These are phyloP conservation scores for Bruchidius siliquastri DNA, from an alignment of 2,888 invertebrate genomes.

Conservation along the genomic window DNA sequence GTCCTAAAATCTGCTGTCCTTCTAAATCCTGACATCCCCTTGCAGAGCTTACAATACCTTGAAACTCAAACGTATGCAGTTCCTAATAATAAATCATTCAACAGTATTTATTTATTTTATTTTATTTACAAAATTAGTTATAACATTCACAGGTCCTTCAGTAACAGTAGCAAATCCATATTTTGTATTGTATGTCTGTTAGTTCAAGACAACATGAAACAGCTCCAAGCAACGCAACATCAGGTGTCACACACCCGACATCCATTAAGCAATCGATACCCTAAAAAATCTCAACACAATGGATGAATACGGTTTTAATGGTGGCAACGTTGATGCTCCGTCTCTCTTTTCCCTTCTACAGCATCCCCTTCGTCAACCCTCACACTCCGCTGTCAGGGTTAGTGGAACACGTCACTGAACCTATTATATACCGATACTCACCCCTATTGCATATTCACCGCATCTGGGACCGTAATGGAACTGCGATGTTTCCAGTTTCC, in stretches of 20 bases:
- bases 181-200: no score
- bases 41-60: no score
- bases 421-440: slow-evolving; percentile 47
- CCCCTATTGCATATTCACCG: slow-evolving; percentile 34
- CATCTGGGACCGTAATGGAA: slow-evolving; percentile 44
- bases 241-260: not conserved
- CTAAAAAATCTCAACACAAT: not conserved
- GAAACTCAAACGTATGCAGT: no score
- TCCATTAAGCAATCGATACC: not conserved
- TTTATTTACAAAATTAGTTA: no score
- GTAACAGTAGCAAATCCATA: no score
- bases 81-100: no score
- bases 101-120: no score
- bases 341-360: slow-evolving; percentile 24
- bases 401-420: slow-evolving; percentile 52
- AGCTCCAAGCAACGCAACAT: not conserved
- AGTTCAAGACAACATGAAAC: slow-evolving; percentile 8
- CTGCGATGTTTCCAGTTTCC: slow-evolving; percentile 43
- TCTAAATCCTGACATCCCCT: no score
- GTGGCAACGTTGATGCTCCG: not conserved
- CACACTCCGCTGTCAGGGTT: slow-evolving; percentile 44
- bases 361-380: slow-evolving; percentile 45
- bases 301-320: not conserved
- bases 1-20: no score
- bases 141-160: no score